Base-by-base conservation (phyloP, 2,888 invertebrate genomes). In the Patella pellucida region DNA sequence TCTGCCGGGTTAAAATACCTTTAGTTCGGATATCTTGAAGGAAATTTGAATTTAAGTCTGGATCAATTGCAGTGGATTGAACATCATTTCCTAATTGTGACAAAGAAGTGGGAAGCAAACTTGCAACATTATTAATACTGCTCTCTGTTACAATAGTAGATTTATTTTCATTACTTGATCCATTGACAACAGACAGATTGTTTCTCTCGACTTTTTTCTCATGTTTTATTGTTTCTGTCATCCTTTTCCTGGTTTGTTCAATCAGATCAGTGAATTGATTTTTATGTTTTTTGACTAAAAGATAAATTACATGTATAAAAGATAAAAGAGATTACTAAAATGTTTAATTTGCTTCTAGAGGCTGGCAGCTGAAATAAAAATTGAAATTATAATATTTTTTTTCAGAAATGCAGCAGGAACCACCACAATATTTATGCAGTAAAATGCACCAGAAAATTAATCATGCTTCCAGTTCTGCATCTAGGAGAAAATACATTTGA, bases 201-300 rank as follows among this genome's bases (percentile, higher is more conserved):
- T 41, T 41, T 41, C 41, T 41, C 1, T 41, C 41, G 0, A 41
- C 9, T 41, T 41, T 41, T 5, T 41, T 41, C 41, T 9, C 9
- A 41, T 41, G 41, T 41, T 41, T 41, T 41, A 19, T 71, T 19
- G 52, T 52, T 19, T 68, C 23, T 62, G 16, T 67, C 70, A 74
- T 79, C 19, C 74, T 71, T 9, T 23, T 52, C 23, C 67, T 77
- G 14, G 77, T 73, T 51, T 77, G 67, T 12, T 73, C 72, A 9
- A 80, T 74, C 51, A 80, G 50, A n/a, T 62, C 52, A 52, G 76
- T 62, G 70, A 80, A 80, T 73, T 78, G 78, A 67, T 67, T 72
- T 56, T 77, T 78, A 68, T 80, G 74, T 11, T 72, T 50, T 52
- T 62, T 71, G 16, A 52, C 79, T 79, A 71, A 51, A 76, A 73